These are phyloP conservation scores for Machimus atricapillus DNA, from an alignment of 2,888 invertebrate species.

Conservation along the genomic window DNA sequence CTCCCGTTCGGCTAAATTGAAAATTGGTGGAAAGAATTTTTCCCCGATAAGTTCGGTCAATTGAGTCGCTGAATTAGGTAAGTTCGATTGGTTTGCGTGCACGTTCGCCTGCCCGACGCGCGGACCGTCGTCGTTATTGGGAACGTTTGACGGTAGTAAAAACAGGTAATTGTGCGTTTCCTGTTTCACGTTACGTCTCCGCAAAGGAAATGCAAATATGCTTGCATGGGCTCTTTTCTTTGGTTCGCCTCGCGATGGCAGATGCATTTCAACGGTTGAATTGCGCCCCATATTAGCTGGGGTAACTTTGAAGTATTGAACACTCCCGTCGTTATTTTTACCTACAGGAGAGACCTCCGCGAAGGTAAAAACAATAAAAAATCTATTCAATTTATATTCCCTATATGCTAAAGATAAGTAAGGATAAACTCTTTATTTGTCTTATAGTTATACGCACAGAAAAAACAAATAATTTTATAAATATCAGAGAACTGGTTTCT, in stretches of 20 bases:
- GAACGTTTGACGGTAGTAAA: slow-evolving; percentile 25
- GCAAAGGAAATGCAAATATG: slow-evolving; percentile 30
- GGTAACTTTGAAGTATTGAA: not conserved
- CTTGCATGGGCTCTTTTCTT: not conserved
- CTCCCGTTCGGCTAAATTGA: not conserved
- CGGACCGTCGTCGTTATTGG: slow-evolving; percentile 7
- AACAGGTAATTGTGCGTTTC: slow-evolving; percentile 30
- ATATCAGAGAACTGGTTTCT: too few relatives aligned
- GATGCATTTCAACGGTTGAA: slow-evolving; percentile 35
- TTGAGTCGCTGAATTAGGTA: slow-evolving; percentile 23
- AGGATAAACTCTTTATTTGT: not conserved
- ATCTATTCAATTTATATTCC: not conserved
- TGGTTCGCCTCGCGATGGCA: slow-evolving; percentile 2
- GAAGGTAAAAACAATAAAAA: not conserved
- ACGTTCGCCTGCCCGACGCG: not conserved
- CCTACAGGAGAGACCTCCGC: not conserved
- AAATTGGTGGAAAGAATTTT: slow-evolving; percentile 23
- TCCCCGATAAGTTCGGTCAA: not conserved
- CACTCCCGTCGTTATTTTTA: not conserved
- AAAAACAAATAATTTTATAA: too few relatives aligned
- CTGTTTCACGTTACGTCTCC: not conserved
- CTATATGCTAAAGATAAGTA: not conserved
- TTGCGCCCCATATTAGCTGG: not conserved
- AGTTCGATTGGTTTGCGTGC: not conserved
- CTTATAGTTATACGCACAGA: too few relatives aligned